These are phyloP conservation scores for Potamarius usumacintae DNA, from an alignment of 2,113 vertebrate species.

Conservation along the genomic window DNA sequence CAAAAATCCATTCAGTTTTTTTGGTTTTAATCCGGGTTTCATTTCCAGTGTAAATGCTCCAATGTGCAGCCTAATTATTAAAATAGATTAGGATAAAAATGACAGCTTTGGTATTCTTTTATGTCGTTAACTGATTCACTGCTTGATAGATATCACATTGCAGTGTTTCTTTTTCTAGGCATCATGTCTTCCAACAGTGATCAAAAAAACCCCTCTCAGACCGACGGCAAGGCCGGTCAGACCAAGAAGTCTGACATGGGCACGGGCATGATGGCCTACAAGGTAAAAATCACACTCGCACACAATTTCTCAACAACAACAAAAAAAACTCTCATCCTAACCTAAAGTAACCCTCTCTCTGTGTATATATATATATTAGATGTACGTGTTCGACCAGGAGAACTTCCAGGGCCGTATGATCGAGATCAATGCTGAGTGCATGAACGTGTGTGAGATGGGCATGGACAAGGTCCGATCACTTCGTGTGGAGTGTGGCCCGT, in stretches of 20 bases:
- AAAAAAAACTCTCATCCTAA: neutral
- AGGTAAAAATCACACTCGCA: constrained; percentile 55
- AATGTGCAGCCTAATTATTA: neutral
- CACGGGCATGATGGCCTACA: constrained; percentile 75
- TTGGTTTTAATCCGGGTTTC: neutral
- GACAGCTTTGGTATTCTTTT: neutral
- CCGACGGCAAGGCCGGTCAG: constrained; percentile 74
- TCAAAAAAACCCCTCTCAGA: constrained; percentile 77
- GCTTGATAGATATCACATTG: neutral
- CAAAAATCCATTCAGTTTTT: neutral
- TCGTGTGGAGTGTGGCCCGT: constrained; percentile 79
- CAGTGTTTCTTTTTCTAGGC: constrained; percentile 53
- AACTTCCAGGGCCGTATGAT: constrained; percentile 83
- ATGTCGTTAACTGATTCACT: neutral
- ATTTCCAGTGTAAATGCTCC: neutral
- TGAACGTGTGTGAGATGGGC: constrained; percentile 79
- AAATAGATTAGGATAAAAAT: neutral
- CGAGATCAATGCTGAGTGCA: constrained; percentile 78
- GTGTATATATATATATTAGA: constrained; percentile 57
- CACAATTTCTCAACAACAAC: neutral
- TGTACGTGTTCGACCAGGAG: constrained; percentile 80
- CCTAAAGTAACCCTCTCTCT: neutral
- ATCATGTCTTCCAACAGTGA: constrained; percentile 77
- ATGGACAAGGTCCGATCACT: constrained; percentile 79
- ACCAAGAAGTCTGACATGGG: constrained; percentile 77